Conservation (phyloP, 1,140 invertebrate genomes). For the Drosophila truncata region DNA sequence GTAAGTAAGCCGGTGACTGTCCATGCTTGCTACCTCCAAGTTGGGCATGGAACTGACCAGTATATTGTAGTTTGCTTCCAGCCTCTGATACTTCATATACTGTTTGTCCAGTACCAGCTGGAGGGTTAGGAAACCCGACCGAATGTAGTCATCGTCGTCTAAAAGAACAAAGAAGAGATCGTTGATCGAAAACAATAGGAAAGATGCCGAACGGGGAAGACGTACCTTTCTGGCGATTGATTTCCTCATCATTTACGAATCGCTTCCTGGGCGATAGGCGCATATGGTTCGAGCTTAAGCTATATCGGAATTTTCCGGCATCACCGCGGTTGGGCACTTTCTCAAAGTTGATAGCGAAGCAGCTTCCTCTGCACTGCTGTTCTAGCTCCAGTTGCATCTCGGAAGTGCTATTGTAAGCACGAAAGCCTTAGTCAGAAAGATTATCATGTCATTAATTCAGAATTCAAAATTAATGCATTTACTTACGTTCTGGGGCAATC, state of each 20-base stretch:
- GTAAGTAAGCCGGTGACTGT: constrained; percentile 60
- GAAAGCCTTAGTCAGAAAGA: constrained; percentile 34
- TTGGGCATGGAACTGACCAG: constrained; percentile 68
- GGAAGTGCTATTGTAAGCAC: constrained; percentile 59
- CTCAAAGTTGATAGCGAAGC: constrained; percentile 62
- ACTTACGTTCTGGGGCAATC: constrained; percentile 78
- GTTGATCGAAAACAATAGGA: constrained; percentile 4
- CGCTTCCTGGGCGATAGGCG: constrained; percentile 68
- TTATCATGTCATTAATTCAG: background rate
- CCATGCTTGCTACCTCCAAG: constrained; percentile 45
- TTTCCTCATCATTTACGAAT: constrained; percentile 73
- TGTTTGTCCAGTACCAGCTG: constrained; percentile 67
- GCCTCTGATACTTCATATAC: constrained; percentile 57
- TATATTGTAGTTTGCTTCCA: constrained; percentile 49
- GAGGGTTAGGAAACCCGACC: constrained; percentile 64
- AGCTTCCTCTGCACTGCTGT: constrained; percentile 61
- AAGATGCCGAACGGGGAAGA: background rate
- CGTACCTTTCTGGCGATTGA: constrained; percentile 66
- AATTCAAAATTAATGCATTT: constrained; percentile 1
- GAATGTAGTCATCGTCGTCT: constrained; percentile 80
- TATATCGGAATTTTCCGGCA: constrained; percentile 45
- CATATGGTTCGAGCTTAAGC: constrained; percentile 65
- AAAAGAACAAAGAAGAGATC: constrained; percentile 14
- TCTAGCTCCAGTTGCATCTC: constrained; percentile 74
- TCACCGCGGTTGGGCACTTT: constrained; percentile 27